Evolutionary conservation across 2,888 invertebrate species (phyloP).

Genomic region (Conomelus anceps): DNA sequence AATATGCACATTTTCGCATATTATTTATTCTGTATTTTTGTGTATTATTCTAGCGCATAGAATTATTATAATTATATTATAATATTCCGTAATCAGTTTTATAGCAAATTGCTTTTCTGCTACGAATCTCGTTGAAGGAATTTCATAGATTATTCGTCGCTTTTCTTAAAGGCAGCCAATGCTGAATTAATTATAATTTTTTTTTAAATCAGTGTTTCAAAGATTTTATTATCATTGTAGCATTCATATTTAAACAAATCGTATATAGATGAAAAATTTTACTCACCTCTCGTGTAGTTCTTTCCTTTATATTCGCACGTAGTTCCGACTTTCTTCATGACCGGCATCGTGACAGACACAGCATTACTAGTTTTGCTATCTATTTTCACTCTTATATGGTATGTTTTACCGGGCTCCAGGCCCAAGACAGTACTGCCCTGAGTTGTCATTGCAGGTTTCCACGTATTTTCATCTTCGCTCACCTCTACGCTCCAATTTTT

Average conservation of each 20-base stretch:
- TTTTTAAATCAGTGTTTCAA: too few species aligned
- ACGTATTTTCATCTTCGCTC: slow-evolving; percentile 43
- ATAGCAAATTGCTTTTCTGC: too few species aligned
- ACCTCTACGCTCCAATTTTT: slow-evolving; percentile 42
- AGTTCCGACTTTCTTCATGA: slow-evolving; percentile 23
- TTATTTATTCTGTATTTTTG: too few species aligned
- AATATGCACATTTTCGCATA: too few species aligned
- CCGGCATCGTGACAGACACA: slow-evolving; percentile 33
- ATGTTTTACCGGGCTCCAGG: slow-evolving; percentile 42
- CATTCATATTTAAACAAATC: not conserved
- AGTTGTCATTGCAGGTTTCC: slow-evolving; percentile 37
- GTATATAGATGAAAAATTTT: not conserved
- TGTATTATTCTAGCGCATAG: too few species aligned
- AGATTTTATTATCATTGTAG: not conserved
- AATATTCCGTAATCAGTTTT: too few species aligned
- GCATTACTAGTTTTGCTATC: slow-evolving; percentile 37
- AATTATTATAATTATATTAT: too few species aligned
- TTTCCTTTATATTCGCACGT: slow-evolving; percentile 40
- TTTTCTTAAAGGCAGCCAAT: too few species aligned
- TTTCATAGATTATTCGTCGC: too few species aligned
- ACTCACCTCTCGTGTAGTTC: slow-evolving; percentile 36
- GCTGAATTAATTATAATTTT: too few species aligned
- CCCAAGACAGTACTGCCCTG: slow-evolving; percentile 31
- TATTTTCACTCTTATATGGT: slow-evolving; percentile 41
- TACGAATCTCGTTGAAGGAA: too few species aligned